A percentile compares a stretch with the other conserved stretches of the same genome.
Evolutionary conservation across 2,113 vertebrate species (phyloP).

Genomic region (Trichechus manatus): DNA sequence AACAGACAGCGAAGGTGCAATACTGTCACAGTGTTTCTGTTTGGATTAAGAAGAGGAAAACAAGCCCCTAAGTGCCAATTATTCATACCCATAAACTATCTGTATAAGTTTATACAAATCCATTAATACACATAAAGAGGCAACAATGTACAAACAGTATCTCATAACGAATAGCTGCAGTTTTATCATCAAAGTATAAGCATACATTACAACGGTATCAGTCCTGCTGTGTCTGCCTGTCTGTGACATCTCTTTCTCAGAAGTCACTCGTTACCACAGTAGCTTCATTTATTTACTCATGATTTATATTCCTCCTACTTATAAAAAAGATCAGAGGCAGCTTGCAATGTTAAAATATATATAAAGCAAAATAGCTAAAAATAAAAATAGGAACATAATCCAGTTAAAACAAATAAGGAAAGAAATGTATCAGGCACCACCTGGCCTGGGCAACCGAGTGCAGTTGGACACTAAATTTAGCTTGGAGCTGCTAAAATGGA

Average conservation of each 20-base stretch:
- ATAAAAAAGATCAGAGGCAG: slow-evolving; percentile 60
- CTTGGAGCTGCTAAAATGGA: neutral
- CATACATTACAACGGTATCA: slow-evolving; percentile 57
- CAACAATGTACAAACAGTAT: slow-evolving; percentile 37
- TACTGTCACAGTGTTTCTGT: neutral
- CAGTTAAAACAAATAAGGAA: slow-evolving; percentile 47
- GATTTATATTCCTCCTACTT: slow-evolving; percentile 71
- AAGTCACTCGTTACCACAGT: slow-evolving; percentile 73
- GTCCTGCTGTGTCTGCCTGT: slow-evolving; percentile 58
- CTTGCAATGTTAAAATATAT: slow-evolving; percentile 73
- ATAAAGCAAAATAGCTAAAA: slow-evolving; percentile 61
- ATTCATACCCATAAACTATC: slow-evolving; percentile 51
- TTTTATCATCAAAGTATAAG: slow-evolving; percentile 62
- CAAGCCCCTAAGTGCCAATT: slow-evolving; percentile 16
- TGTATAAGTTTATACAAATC: slow-evolving; percentile 30
- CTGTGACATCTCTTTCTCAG: slow-evolving; percentile 37
- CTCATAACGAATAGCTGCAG: slow-evolving; percentile 60
- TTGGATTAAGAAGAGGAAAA: neutral
- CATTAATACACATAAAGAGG: slow-evolving; percentile 53
- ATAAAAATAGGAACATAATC: slow-evolving; percentile 54
- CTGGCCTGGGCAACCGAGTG: neutral
- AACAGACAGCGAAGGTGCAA: fast-evolving
- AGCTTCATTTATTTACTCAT: slow-evolving; percentile 77
- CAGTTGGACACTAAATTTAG: neutral
- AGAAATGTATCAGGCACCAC: slow-evolving; percentile 24